Evolutionary conservation across 1,140 invertebrate genomes (phyloP).

Genomic region (Amyelois transitella): DNA sequence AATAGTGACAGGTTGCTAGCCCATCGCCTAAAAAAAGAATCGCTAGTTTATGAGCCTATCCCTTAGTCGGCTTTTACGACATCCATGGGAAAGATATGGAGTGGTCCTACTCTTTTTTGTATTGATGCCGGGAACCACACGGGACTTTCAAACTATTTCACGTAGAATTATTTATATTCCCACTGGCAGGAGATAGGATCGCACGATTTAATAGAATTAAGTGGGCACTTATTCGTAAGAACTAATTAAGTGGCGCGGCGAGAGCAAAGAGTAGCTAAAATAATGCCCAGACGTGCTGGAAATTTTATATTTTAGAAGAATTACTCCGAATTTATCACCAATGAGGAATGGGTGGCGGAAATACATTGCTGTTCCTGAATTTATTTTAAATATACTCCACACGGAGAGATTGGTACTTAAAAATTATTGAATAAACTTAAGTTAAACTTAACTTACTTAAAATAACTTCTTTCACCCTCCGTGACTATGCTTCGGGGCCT

Average conservation of each 20-base stretch:
- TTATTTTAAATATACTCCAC: no score
- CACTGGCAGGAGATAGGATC: constrained; percentile 22
- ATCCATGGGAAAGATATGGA: background rate
- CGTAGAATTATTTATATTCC: constrained; percentile 16
- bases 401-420: no score
- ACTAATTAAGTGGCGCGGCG: constrained; percentile 39
- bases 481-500: no score
- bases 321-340: background rate
- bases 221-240: constrained; percentile 34
- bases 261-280: constrained; percentile 19
- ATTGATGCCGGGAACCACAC: background rate
- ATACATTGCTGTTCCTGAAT: no score
- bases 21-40: no score
- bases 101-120: background rate
- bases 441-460: no score
- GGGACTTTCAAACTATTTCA: constrained; percentile 3
- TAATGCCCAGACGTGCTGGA: background rate
- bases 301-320: background rate
- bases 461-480: no score
- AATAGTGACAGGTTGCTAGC: no score
- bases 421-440: no score
- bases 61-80: no score
- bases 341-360: background rate
- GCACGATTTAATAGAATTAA: constrained; percentile 39
- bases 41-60: no score